Percentiles rank a stretch among this genome's conserved stretches.
These are phyloP conservation scores for Branchinecta lindahli DNA, from an alignment of 1,140 invertebrate genomes.

Conservation along the genomic window DNA sequence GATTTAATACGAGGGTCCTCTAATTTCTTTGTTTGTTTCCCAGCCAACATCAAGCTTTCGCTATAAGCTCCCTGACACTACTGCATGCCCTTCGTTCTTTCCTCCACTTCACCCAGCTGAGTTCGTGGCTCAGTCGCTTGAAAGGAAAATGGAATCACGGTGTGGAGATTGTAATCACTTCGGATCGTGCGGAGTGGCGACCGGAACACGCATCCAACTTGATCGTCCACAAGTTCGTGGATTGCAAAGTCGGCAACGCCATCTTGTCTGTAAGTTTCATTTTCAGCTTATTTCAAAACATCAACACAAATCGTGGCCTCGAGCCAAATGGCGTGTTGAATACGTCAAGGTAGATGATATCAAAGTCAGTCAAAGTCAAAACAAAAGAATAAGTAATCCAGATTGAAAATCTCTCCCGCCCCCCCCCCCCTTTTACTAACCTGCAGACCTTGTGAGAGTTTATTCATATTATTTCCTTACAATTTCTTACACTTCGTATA, in stretches of 20 bases:
- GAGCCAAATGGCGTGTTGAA: no score
- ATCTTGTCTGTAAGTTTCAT: not conserved
- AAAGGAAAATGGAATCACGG: conserved; percentile 3
- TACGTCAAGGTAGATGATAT: no score
- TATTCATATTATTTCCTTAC: no score
- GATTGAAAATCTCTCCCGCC: no score
- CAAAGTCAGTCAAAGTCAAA: no score
- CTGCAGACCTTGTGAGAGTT: no score
- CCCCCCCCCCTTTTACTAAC: no score
- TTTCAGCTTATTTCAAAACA: no score
- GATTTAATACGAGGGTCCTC: not conserved
- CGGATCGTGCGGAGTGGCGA: not conserved
- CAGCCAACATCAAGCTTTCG: not conserved
- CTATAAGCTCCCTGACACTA: not conserved
- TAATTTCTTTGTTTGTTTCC: not conserved
- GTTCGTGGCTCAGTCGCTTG: conserved; percentile 52
- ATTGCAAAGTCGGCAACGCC: not conserved
- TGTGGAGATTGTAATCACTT: not conserved
- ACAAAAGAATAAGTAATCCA: no score
- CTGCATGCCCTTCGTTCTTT: conserved; percentile 83
- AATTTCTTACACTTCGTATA: no score
- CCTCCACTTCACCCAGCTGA: conserved; percentile 89
- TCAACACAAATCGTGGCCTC: no score
- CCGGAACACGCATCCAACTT: not conserved
- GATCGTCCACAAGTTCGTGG: not conserved